Conservation (phyloP, 2,797 vertebrate species). For the Trematomus bernacchii region DNA sequence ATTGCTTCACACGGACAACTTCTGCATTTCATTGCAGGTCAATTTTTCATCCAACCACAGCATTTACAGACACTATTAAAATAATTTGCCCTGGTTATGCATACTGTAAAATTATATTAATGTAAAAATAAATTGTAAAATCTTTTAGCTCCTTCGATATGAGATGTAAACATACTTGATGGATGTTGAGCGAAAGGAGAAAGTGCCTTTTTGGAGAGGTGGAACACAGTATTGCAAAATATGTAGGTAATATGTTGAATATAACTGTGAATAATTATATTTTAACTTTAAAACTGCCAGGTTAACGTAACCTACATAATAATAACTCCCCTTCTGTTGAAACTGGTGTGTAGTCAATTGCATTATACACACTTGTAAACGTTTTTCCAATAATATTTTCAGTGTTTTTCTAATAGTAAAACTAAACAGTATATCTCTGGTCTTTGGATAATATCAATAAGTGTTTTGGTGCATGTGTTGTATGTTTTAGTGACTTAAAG, state of each 20-base stretch:
- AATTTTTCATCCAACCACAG: background rate
- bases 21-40: background rate
- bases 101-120: background rate
- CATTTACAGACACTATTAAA: background rate
- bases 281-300: slow-evolving; percentile 20
- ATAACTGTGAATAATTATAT: slow-evolving; percentile 20
- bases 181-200: slow-evolving; percentile 2
- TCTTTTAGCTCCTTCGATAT: slow-evolving; percentile 4
- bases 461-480: slow-evolving; percentile 12
- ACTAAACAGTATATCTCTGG: background rate
- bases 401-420: background rate
- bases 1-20: background rate
- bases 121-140: background rate
- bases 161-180: slow-evolving; percentile 13
- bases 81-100: background rate
- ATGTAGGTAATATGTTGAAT: background rate
- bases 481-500: slow-evolving; percentile 11
- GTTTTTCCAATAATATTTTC: background rate
- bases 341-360: background rate
- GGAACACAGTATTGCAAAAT: background rate
- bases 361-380: background rate
- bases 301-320: background rate
- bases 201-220: slow-evolving; percentile 2
- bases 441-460: background rate
- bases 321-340: background rate